These are phyloP conservation scores for Ictalurus punctatus DNA, from an alignment of 2,113 vertebrate genomes.

Conservation along the genomic window DNA sequence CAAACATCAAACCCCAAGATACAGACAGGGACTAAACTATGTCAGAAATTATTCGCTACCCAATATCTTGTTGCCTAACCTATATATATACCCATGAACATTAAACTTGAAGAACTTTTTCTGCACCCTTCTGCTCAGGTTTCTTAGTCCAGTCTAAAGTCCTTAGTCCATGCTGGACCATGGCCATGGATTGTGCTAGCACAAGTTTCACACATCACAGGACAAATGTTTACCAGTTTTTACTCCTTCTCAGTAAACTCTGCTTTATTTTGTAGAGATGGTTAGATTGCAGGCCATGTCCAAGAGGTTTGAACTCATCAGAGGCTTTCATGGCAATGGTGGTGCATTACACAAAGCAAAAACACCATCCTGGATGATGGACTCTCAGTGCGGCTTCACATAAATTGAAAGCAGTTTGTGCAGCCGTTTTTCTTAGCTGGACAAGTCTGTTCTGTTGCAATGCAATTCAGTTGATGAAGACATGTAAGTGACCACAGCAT, in stretches of 20 bases:
- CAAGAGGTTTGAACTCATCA: neutral
- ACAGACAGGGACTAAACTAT: neutral
- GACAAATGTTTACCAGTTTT: neutral
- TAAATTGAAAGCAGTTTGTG: neutral
- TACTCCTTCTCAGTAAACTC: neutral
- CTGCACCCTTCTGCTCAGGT: slow-evolving; percentile 64
- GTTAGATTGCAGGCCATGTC: neutral
- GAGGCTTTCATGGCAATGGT: neutral
- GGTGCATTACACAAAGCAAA: neutral
- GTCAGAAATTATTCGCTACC: neutral
- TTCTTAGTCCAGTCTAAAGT: slow-evolving; percentile 36
- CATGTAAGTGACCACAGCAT: neutral
- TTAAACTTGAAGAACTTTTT: slow-evolving; percentile 62
- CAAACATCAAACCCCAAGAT: neutral
- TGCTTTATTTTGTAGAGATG: neutral
- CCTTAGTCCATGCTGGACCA: neutral
- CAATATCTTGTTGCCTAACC: slow-evolving; percentile 34
- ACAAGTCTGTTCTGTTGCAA: neutral
- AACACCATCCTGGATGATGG: neutral
- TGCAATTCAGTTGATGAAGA: neutral
- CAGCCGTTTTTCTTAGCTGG: neutral
- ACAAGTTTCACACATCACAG: slow-evolving; percentile 8
- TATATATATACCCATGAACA: slow-evolving; percentile 55
- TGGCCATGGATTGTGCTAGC: neutral
- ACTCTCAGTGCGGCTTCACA: neutral